Percentiles rank a stretch among this genome's conserved stretches.
phyloP scores from a whole-genome alignment of 2,113 vertebrate species.

The Tenebrosternarchus preto region DNA sequence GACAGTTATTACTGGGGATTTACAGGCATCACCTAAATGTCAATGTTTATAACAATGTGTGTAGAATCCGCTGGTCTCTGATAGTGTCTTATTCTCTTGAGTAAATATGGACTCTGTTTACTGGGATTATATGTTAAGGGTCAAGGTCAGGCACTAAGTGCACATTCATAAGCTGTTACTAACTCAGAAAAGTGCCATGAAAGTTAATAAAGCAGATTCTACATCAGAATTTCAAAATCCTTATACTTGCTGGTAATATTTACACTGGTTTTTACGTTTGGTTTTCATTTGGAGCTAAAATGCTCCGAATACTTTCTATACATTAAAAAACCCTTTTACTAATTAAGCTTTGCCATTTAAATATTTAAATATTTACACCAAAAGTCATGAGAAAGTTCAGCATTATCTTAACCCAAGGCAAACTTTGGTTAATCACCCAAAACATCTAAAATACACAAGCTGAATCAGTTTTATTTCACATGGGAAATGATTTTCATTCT shows the following conservation, averaged over 20 bases:
- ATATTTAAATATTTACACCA: background rate
- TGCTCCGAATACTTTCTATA: too few species aligned
- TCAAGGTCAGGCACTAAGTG: constrained; percentile 6
- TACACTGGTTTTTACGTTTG: background rate
- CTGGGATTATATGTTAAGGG: background rate
- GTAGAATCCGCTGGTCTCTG: background rate
- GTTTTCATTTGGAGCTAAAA: background rate
- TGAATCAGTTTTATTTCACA: background rate
- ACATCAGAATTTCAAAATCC: background rate
- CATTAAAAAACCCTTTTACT: too few species aligned
- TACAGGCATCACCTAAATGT: constrained; percentile 11
- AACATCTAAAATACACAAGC: background rate
- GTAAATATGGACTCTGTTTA: background rate
- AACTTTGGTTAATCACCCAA: background rate
- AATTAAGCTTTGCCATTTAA: too few species aligned
- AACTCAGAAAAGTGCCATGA: background rate
- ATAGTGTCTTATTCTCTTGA: background rate
- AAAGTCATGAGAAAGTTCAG: background rate
- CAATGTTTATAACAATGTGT: background rate
- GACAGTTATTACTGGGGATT: constrained; percentile 3
- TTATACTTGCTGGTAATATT: background rate
- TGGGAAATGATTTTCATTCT: constrained; percentile 17
- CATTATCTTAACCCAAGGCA: background rate
- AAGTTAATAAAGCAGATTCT: background rate
- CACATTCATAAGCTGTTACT: too few species aligned